Evolutionary conservation across 1,140 invertebrate species (phyloP).

Genomic region (Mizuhopecten yessoensis): DNA sequence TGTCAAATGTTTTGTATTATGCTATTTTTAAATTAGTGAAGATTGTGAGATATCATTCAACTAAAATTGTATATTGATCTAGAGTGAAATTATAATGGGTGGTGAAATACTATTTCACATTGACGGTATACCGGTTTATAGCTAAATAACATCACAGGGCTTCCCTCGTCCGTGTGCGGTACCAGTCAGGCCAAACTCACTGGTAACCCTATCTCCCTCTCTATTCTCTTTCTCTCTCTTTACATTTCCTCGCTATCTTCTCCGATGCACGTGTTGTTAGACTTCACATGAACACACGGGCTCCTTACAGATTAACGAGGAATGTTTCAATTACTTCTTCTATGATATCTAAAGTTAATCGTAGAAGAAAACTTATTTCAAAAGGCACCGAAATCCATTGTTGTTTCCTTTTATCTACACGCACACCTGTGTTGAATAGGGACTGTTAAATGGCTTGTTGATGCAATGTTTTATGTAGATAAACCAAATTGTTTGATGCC

Average conservation of each 20-base stretch:
- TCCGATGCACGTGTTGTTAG: background rate
- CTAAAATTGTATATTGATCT: no score
- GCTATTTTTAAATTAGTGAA: no score
- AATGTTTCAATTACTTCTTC: slow-evolving; percentile 36
- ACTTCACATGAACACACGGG: slow-evolving; percentile 17
- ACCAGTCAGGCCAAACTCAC: background rate
- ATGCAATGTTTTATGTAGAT: background rate
- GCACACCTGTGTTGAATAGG: slow-evolving; percentile 21
- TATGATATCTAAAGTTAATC: slow-evolving; percentile 36
- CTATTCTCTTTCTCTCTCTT: background rate
- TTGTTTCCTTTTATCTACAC: slow-evolving; percentile 28
- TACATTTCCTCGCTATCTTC: background rate
- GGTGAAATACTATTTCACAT: no score
- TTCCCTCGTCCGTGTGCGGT: background rate
- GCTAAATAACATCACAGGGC: slow-evolving; percentile 5
- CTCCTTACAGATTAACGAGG: background rate
- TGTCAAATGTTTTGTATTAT: no score
- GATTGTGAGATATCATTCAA: no score
- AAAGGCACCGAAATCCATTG: background rate
- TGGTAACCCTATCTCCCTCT: background rate
- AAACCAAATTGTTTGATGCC: background rate
- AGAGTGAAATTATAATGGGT: no score
- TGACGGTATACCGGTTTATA: background rate
- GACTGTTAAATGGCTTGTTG: background rate
- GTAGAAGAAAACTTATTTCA: slow-evolving; percentile 17